Conservation (phyloP, 1,140 invertebrate species). For the Heliothis subflexa region DNA sequence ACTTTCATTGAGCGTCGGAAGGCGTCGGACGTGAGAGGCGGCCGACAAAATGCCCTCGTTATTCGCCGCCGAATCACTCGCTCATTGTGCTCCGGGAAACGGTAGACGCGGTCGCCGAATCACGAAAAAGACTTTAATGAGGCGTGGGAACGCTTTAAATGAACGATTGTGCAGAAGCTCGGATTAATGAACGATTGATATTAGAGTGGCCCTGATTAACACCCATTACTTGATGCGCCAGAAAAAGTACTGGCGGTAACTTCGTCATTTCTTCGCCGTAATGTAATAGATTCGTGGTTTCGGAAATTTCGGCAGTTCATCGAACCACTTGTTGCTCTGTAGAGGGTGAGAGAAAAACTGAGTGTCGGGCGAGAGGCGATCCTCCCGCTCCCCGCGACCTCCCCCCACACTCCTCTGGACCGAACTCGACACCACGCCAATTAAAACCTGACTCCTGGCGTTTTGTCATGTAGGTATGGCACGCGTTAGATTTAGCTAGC, state of each 20-base stretch:
- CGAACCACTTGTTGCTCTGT: slow-evolving; percentile 73
- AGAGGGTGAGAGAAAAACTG: slow-evolving; percentile 76
- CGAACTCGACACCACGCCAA: slow-evolving; percentile 68
- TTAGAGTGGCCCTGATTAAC: slow-evolving; percentile 74
- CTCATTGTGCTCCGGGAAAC: slow-evolving; percentile 85
- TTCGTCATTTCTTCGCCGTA: slow-evolving; percentile 40
- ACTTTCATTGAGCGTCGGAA: slow-evolving; percentile 86
- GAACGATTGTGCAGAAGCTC: slow-evolving; percentile 78
- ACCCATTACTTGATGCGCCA: slow-evolving; percentile 43
- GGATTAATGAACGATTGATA: slow-evolving; percentile 83
- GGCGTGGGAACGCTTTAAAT: slow-evolving; percentile 83
- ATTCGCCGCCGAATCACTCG: slow-evolving; percentile 85
- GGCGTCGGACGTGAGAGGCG: slow-evolving; percentile 85
- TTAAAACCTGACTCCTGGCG: slow-evolving; percentile 75
- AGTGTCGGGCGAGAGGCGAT: slow-evolving; percentile 55
- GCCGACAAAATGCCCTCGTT: slow-evolving; percentile 85
- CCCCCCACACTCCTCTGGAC: slow-evolving; percentile 44
- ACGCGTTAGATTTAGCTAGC: slow-evolving; percentile 54
- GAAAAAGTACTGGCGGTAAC: slow-evolving; percentile 19
- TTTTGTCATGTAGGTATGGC: slow-evolving; percentile 62
- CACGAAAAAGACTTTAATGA: slow-evolving; percentile 86
- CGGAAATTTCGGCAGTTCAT: slow-evolving; percentile 62
- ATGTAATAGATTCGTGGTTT: slow-evolving; percentile 51
- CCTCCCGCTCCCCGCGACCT: slow-evolving; percentile 39
- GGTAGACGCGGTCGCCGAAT: slow-evolving; percentile 84